phyloP scores from a whole-genome alignment of 2,797 vertebrate genomes.

The Phrynocephalus vlangalii region DNA sequence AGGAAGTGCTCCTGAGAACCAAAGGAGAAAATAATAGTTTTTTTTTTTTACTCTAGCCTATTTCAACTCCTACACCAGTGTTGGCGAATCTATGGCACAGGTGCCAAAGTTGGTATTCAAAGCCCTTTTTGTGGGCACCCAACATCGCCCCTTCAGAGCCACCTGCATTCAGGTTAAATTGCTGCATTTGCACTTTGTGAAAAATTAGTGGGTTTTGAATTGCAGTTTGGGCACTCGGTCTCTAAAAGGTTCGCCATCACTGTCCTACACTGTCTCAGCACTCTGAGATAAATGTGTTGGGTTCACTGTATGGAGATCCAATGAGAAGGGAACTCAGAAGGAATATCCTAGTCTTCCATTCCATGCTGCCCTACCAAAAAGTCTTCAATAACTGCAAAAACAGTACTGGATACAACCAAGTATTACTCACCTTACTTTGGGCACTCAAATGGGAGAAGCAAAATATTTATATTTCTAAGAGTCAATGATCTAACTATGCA shows the following conservation, averaged over 20 bases:
- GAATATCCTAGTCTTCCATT: neutral
- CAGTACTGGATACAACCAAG: neutral
- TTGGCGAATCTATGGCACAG: too few relatives aligned
- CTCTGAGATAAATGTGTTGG: neutral
- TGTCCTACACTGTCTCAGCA: neutral
- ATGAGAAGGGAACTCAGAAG: neutral
- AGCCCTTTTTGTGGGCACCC: too few relatives aligned
- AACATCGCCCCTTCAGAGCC: too few relatives aligned
- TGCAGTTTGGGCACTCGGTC: too few relatives aligned
- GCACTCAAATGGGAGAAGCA: neutral
- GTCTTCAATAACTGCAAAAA: neutral
- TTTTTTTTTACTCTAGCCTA: neutral
- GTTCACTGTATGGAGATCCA: too few relatives aligned
- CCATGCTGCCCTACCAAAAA: neutral
- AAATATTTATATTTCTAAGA: neutral
- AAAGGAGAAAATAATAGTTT: neutral
- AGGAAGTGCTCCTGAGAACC: neutral
- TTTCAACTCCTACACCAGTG: too few relatives aligned
- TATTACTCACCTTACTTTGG: neutral
- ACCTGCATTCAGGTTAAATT: too few relatives aligned
- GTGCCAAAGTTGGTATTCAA: too few relatives aligned
- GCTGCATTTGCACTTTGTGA: too few relatives aligned
- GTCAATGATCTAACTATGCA: constrained; percentile 18
- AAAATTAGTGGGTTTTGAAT: too few relatives aligned
- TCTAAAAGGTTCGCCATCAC: too few relatives aligned